Evolutionary conservation across 2,797 vertebrate species (phyloP), one percentile per base, ranked within the genome.

Genomic region (Sebastes oblongus): DNA sequence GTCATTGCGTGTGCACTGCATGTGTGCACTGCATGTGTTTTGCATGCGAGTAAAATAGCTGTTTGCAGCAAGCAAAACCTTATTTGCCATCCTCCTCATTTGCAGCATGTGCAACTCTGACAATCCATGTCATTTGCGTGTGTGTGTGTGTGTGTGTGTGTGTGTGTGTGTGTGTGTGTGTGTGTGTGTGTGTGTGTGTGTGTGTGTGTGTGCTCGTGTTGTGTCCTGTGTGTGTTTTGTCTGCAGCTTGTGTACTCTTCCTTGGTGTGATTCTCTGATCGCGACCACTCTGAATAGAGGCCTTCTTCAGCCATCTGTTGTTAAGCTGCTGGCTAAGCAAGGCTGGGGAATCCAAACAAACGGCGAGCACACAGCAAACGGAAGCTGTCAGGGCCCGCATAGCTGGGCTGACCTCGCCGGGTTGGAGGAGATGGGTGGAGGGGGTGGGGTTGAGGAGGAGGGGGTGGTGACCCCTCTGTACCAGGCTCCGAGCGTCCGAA

Each of bases 221-320:
- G 69, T 4, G 42, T 76, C 66, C 14, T 71, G 75, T 89, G 86
- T 90, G 86, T 92, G 89, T 92, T 91, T 86, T 86, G 90, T 91
- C 88, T 90, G 90, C 73, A 71, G 83, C 86, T 77, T 92, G 90
- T 94, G 92, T 92, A 67, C 88, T 75, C 82, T 64, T 91, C 81
- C 86, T 96, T 92, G 91, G 91, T 92, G 89, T 85, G 93, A 94
- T 96, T 96, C 96, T 96, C 96, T 95, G 94, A 95, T 95, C 77
- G 81, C 86, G 90, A 91, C 92, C 91, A 85, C 85, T 84, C 94
- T 96, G 96, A 96, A 97, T 97, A 93, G 95, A 96, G 96, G 96
- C 96, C 96, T 96, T 96, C 95, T 95, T 87, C 86, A 95, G 96
- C 97, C 97, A 97, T 97, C 97, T 97, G 97, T 97, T 98, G 96